Percentiles rank a stretch among this genome's conserved stretches.
phyloP scores from a whole-genome alignment of 2,113 vertebrate genomes.

The Oncorhynchus kisutch region DNA sequence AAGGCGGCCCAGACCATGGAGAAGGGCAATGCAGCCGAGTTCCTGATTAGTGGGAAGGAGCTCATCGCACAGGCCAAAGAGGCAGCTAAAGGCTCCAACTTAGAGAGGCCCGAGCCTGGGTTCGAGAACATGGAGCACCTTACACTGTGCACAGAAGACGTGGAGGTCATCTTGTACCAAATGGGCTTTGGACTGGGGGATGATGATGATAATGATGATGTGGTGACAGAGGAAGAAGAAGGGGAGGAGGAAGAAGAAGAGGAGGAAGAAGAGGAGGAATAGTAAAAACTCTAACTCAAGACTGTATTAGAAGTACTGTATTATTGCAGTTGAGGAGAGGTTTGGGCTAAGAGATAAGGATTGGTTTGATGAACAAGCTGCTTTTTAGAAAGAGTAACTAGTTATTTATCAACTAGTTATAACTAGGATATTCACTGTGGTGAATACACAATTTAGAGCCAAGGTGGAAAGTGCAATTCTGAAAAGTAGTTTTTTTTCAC shows the following conservation, averaged over 20 bases:
- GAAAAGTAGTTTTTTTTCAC: slow-evolving; percentile 31
- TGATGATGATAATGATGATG: neutral
- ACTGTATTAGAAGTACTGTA: slow-evolving; percentile 10
- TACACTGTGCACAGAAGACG: slow-evolving; percentile 73
- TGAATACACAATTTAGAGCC: slow-evolving; percentile 29
- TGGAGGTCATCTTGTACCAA: slow-evolving; percentile 64
- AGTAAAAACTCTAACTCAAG: neutral
- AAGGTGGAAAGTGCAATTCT: slow-evolving; percentile 39
- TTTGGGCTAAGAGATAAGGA: slow-evolving; percentile 4
- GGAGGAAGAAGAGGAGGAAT: neutral
- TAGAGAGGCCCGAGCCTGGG: slow-evolving; percentile 79
- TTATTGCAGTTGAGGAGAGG: neutral
- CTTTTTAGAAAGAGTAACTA: slow-evolving; percentile 18
- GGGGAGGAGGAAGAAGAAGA: slow-evolving; percentile 30
- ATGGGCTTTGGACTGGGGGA: slow-evolving; percentile 73
- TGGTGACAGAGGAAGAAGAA: slow-evolving; percentile 17
- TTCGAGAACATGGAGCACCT: slow-evolving; percentile 88
- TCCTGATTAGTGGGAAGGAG: slow-evolving; percentile 75
- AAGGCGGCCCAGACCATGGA: slow-evolving; percentile 78
- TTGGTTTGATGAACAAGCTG: slow-evolving; percentile 3
- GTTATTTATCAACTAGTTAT: no score
- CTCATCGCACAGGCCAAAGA: slow-evolving; percentile 73
- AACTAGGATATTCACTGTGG: neutral
- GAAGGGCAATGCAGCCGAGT: slow-evolving; percentile 72
- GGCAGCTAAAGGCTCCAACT: slow-evolving; percentile 68